Conservation (phyloP, 2,797 vertebrate genomes). For the Carapus acus region DNA sequence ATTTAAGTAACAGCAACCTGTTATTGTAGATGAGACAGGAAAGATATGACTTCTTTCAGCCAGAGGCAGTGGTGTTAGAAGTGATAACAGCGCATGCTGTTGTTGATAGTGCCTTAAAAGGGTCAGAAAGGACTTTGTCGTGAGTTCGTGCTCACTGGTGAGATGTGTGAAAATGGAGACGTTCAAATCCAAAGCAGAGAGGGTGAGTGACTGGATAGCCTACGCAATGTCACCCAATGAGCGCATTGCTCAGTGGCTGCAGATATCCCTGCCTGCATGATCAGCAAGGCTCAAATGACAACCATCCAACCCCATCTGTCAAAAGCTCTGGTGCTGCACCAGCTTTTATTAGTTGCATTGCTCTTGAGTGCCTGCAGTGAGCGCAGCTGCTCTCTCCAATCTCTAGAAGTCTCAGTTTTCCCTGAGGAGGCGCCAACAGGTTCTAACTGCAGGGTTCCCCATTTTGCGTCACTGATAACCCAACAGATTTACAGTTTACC, state of each 20-base stretch:
- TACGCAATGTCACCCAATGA: conserved; percentile 52
- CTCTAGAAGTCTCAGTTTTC: conserved; percentile 33
- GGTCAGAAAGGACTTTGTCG: conserved; percentile 1
- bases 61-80: background rate
- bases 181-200: conserved; percentile 17
- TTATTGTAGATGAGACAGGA: too few species aligned
- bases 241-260: conserved; percentile 38
- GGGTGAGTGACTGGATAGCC: conserved; percentile 26
- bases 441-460: conserved; percentile 21
- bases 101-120: conserved; percentile 1
- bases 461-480: conserved; percentile 6
- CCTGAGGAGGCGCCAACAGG: conserved; percentile 20
- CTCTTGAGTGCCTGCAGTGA: conserved; percentile 29
- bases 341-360: conserved; percentile 51
- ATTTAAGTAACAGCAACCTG: too few species aligned
- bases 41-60: too few species aligned
- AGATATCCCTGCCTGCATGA: conserved; percentile 54
- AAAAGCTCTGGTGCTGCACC: conserved; percentile 23
- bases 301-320: conserved; percentile 61
- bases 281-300: conserved; percentile 69
- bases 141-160: conserved; percentile 29
- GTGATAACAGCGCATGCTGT: background rate
- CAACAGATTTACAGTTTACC: background rate
- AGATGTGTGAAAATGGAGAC: conserved; percentile 53
- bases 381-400: conserved; percentile 58